phyloP scores from a whole-genome alignment of 2,113 vertebrate species.

The Gavia stellata region DNA sequence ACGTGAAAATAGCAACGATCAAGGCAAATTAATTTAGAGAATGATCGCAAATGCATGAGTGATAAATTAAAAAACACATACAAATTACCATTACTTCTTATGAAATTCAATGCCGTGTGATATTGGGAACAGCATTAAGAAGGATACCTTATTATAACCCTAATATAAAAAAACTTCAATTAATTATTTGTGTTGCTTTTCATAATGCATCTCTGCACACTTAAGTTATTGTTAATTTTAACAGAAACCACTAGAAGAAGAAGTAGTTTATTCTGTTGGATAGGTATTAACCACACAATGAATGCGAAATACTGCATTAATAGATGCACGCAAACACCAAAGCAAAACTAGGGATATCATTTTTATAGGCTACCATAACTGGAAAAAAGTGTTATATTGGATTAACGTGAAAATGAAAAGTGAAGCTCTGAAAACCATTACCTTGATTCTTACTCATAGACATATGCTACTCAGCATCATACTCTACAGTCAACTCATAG shows the following conservation, averaged over 20 bases:
- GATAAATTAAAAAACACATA: background rate
- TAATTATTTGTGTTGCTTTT: background rate
- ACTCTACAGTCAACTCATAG: background rate
- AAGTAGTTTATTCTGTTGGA: background rate
- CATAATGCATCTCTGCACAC: background rate
- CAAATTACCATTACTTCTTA: background rate
- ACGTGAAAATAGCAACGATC: background rate
- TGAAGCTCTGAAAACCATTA: background rate
- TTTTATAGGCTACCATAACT: background rate
- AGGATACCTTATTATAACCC: background rate
- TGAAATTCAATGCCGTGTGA: background rate
- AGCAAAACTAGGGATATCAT: background rate
- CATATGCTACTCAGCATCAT: background rate
- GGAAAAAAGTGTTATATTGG: background rate
- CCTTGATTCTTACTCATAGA: background rate
- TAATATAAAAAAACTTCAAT: background rate
- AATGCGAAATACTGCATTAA: background rate
- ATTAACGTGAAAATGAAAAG: background rate
- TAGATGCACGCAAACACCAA: background rate
- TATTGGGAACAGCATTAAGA: background rate
- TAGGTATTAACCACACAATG: background rate
- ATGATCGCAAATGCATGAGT: background rate
- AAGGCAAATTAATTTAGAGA: background rate
- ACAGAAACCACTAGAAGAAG: background rate
- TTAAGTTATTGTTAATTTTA: background rate